phyloP scores from a whole-genome alignment of 92 coral and sea anemone genomes.

The Zoanthus sansibaricus region DNA sequence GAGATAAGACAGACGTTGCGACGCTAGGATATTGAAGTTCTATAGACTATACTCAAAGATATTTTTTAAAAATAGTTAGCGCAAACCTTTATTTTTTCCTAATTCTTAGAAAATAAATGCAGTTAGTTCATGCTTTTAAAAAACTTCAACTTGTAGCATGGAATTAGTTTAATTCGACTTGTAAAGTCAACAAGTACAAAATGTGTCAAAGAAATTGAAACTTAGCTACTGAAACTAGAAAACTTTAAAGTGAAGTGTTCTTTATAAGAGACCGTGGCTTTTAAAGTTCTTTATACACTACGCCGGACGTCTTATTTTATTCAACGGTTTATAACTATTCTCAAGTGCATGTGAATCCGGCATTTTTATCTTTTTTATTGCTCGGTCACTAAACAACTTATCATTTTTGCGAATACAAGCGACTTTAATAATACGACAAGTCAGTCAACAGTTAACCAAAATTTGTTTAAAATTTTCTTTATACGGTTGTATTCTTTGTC shows the following conservation, averaged over 20 bases:
- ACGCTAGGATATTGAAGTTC: too few species aligned
- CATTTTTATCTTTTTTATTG: not conserved
- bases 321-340: not conserved
- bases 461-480: not conserved
- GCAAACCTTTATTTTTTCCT: not conserved
- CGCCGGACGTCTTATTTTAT: not conserved
- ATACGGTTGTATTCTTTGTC: constrained; percentile 7
- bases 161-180: too few species aligned
- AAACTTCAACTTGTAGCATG: too few species aligned
- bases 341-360: not conserved
- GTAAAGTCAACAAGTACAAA: too few species aligned
- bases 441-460: not conserved
- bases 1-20: too few species aligned
- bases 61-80: not conserved
- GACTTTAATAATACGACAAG: too few species aligned
- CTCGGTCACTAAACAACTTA: not conserved
- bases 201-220: too few species aligned
- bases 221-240: too few species aligned
- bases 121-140: too few species aligned
- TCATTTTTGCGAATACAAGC: not conserved
- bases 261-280: not conserved
- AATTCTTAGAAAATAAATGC: not conserved
- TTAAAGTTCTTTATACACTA: not conserved
- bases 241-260: not conserved
- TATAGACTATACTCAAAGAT: too few species aligned